Percentiles rank a stretch among this genome's conserved stretches.
phyloP scores from a whole-genome alignment of 2,888 invertebrate species.

The Drosophila subsilvestris region DNA sequence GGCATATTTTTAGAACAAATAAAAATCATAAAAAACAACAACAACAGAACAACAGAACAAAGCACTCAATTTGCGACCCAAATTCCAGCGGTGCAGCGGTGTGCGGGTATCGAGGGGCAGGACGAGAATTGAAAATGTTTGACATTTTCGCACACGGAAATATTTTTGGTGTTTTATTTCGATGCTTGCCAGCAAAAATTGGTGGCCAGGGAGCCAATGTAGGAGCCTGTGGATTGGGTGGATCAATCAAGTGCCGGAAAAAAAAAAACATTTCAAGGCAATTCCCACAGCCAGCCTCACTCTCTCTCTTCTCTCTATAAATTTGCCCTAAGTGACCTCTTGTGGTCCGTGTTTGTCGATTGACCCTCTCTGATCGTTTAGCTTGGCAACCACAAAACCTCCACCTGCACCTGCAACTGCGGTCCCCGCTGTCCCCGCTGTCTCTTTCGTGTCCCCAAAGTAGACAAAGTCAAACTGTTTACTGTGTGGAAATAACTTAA shows the following conservation, averaged over 20 bases:
- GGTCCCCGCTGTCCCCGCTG: no score
- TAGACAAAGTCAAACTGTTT: background rate
- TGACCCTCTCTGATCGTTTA: background rate
- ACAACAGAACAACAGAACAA: conserved; percentile 1
- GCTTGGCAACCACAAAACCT: background rate
- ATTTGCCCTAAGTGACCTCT: background rate
- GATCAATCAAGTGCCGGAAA: background rate
- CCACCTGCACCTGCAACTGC: no score
- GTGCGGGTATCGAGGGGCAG: background rate
- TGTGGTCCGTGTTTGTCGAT: background rate
- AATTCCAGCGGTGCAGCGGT: background rate
- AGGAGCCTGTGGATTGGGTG: background rate
- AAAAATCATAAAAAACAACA: background rate
- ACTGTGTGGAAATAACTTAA: background rate
- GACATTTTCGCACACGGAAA: background rate
- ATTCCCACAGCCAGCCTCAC: background rate
- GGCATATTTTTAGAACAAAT: conserved; percentile 7
- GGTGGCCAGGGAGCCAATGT: no score
- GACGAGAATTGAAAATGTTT: background rate
- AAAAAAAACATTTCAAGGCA: background rate
- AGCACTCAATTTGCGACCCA: conserved; percentile 19
- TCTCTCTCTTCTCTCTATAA: background rate
- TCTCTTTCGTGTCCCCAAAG: background rate
- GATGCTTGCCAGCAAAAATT: no score
- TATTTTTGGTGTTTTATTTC: background rate